These are phyloP conservation scores for Ormyrus rosae DNA, from an alignment of 2,888 invertebrate species.

Conservation along the genomic window DNA sequence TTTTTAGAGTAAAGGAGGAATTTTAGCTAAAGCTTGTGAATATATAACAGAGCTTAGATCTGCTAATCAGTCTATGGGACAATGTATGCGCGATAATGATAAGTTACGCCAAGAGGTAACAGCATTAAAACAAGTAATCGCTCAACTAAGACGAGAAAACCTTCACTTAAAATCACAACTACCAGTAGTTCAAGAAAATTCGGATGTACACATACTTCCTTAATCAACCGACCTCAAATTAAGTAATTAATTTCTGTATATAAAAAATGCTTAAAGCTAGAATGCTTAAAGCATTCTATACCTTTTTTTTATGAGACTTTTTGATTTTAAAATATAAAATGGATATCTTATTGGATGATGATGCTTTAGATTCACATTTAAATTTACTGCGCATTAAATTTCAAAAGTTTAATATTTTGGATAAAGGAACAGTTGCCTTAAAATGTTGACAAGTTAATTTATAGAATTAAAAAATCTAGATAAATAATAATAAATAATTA, in stretches of 20 bases:
- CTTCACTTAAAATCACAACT: slow-evolving; percentile 81
- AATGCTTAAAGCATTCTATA: slow-evolving; percentile 53
- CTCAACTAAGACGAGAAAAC: slow-evolving; percentile 87
- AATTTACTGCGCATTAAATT: slow-evolving; percentile 42
- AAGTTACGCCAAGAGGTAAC: slow-evolving; percentile 84
- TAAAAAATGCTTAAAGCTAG: slow-evolving; percentile 24
- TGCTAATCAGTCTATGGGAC: slow-evolving; percentile 84
- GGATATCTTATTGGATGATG: slow-evolving; percentile 25
- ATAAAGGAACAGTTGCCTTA: slow-evolving; percentile 47
- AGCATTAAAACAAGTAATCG: slow-evolving; percentile 83
- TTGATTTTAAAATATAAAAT: slow-evolving; percentile 46
- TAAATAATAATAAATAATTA: too few species aligned
- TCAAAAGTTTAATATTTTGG: slow-evolving; percentile 51
- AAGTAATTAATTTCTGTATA: slow-evolving; percentile 50
- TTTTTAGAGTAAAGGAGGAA: slow-evolving; percentile 93
- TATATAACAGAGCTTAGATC: slow-evolving; percentile 91
- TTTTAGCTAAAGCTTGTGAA: slow-evolving; percentile 96
- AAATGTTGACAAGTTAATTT: slow-evolving; percentile 46
- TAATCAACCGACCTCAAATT: slow-evolving; percentile 27
- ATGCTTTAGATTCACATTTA: slow-evolving; percentile 23
- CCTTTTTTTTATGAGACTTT: slow-evolving; percentile 43
- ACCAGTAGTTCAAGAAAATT: slow-evolving; percentile 58
- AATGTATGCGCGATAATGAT: slow-evolving; percentile 83
- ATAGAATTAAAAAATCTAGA: not conserved
- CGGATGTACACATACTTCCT: slow-evolving; percentile 58